Conservation (phyloP, 1,140 invertebrate species). For the Tetramorium simillimum region DNA sequence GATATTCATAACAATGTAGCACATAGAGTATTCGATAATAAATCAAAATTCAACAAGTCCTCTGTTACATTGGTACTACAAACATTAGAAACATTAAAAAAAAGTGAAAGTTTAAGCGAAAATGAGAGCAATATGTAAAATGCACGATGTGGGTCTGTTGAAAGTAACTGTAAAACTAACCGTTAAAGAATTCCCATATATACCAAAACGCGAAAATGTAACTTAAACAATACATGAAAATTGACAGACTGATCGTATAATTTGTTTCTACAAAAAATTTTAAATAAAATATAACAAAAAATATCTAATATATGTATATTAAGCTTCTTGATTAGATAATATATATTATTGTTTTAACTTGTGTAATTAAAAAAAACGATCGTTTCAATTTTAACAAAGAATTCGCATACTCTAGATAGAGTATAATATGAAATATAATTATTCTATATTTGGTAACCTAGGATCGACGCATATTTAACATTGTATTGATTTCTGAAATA, state of each 20-base stretch:
- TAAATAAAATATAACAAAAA: not conserved
- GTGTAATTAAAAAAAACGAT: not conserved
- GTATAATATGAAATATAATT: conserved; percentile 71
- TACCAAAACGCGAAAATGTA: not conserved
- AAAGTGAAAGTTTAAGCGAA: not conserved
- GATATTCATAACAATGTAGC: not conserved
- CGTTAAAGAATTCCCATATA: not conserved
- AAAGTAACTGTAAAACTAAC: conserved; percentile 31
- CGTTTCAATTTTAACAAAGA: not conserved
- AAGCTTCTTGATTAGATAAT: not conserved
- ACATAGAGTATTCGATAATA: not conserved
- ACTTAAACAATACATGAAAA: not conserved
- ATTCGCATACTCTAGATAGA: not conserved
- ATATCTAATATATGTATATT: not conserved
- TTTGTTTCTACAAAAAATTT: not conserved
- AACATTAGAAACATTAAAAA: not conserved
- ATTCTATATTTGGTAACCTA: conserved; percentile 83
- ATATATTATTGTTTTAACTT: not conserved
- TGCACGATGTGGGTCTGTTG: not conserved
- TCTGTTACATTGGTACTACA: not conserved
- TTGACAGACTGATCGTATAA: not conserved
- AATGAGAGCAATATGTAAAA: not conserved
- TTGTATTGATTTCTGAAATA: conserved; percentile 98
- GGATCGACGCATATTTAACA: conserved; percentile 96
- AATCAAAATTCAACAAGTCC: not conserved